Conservation (phyloP, 2,113 vertebrate species). For the Ammospiza caudacuta region DNA sequence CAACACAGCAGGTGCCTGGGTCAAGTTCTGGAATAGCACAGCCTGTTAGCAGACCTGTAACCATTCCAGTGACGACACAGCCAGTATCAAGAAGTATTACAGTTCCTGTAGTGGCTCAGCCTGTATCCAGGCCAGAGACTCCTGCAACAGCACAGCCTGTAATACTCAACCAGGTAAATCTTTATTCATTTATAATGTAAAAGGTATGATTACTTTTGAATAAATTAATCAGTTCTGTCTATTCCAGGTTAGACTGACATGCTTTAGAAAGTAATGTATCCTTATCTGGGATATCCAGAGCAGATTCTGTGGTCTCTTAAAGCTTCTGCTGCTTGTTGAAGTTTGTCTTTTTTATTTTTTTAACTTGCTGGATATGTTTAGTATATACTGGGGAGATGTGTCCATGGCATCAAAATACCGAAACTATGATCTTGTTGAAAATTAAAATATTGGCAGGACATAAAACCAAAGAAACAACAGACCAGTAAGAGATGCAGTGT, state of each 20-base stretch:
- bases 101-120: conserved; percentile 61
- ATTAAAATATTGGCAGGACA: background rate
- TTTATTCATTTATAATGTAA: background rate
- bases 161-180: conserved; percentile 81
- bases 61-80: conserved; percentile 67
- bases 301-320: background rate
- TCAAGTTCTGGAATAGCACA: conserved; percentile 61
- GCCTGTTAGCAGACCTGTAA: conserved; percentile 59
- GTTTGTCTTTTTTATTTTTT: background rate
- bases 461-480: background rate
- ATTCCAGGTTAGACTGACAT: background rate
- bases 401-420: background rate
- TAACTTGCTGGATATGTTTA: background rate
- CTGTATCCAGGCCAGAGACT: conserved; percentile 63
- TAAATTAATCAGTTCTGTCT: background rate
- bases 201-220: background rate
- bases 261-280: background rate
- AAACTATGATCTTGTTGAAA: background rate
- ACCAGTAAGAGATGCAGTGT: background rate
- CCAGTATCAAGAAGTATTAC: conserved; percentile 53
- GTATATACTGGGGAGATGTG: background rate
- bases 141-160: conserved; percentile 75
- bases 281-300: background rate
- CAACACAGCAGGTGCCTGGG: conserved; percentile 53
- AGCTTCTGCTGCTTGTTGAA: background rate